Base-by-base conservation (phyloP, 2,888 invertebrate species). In the Morpho deidamia region DNA sequence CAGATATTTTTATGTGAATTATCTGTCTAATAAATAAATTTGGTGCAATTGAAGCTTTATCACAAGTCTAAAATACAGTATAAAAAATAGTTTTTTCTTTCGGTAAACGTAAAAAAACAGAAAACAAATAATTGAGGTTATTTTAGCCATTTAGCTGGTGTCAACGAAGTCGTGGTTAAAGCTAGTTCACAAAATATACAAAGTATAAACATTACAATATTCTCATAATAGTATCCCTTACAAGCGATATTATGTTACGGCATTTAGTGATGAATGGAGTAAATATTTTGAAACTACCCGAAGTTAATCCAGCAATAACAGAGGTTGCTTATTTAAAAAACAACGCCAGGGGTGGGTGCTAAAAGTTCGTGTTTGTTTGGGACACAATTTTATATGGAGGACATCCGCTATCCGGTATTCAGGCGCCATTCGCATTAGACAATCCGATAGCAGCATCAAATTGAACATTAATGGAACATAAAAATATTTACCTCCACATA, bases 371-470 rank as follows among this genome's bases (percentile, higher is more conserved):
- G 81, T 86, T 85, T 83, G 75, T 81, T 82, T 74, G 82, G 83
- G 82, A 79, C 83, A 66, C 66, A 75, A 71, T 80, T 86, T 87
- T 81, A 86, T 81, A 79, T 65, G 64, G 67, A 73, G 78, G 76
- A 83, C 81, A 77, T 84, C 80, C 68, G 70, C 68, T 64, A 58
- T 57, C 70, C 78, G 78, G 81, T 81, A 76, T 79, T 65, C 68
- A 82, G 88, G 88, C 88, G 88, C 88, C 88, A 81, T 71, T 68
- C 62, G 69, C 86, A 88, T 86, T 85, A 87, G 82, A 81, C 78
- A 77, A 76, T 71, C 76, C 79, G 83, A 86, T 86, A 86, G 76
- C 71, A 73, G 74, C 77, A 80, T 79, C 81, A 70, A 76, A 81
- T 74, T 74, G 73, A 69, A 78, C 81, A 76, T 85, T 85, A 87